A percentile compares a stretch with the other conserved stretches of the same genome.
These are phyloP conservation scores for Drosophila albomicans DNA, from an alignment of 1,140 invertebrate genomes.

Conservation along the genomic window DNA sequence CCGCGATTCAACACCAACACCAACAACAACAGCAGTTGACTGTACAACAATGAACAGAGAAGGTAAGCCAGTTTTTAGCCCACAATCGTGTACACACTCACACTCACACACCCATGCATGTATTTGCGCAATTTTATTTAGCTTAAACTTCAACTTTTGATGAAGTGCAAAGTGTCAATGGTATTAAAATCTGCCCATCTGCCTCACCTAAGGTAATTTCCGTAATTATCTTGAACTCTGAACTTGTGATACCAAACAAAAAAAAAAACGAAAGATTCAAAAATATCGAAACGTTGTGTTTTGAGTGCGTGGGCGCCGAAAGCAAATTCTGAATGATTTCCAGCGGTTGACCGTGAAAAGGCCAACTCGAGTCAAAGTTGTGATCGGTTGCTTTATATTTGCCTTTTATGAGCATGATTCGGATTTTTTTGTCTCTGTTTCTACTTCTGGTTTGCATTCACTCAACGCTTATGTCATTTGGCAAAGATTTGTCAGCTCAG, in stretches of 20 bases:
- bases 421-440: slow-evolving; percentile 36
- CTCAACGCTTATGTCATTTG: slow-evolving; percentile 71
- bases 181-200: not conserved
- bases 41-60: slow-evolving; percentile 82
- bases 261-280: not conserved
- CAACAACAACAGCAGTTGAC: slow-evolving; percentile 57
- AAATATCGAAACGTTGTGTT: not conserved
- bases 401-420: slow-evolving; percentile 76
- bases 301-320: slow-evolving; percentile 29
- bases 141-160: slow-evolving; percentile 25
- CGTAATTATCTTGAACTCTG: slow-evolving; percentile 56
- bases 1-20: slow-evolving; percentile 22
- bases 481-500: slow-evolving; percentile 37
- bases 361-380: slow-evolving; percentile 41
- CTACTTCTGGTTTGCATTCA: slow-evolving; percentile 36
- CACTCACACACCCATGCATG: slow-evolving; percentile 25
- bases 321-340: slow-evolving; percentile 32
- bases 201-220: slow-evolving; percentile 48
- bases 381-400: slow-evolving; percentile 19
- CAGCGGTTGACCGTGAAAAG: slow-evolving; percentile 75
- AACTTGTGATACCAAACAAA: slow-evolving; percentile 36
- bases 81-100: slow-evolving; percentile 46
- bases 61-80: slow-evolving; percentile 80
- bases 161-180: slow-evolving; percentile 42
- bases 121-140: slow-evolving; percentile 57